These are phyloP conservation scores for Dasysyrphus albostriatus DNA, from an alignment of 2,888 invertebrate genomes.

Conservation along the genomic window DNA sequence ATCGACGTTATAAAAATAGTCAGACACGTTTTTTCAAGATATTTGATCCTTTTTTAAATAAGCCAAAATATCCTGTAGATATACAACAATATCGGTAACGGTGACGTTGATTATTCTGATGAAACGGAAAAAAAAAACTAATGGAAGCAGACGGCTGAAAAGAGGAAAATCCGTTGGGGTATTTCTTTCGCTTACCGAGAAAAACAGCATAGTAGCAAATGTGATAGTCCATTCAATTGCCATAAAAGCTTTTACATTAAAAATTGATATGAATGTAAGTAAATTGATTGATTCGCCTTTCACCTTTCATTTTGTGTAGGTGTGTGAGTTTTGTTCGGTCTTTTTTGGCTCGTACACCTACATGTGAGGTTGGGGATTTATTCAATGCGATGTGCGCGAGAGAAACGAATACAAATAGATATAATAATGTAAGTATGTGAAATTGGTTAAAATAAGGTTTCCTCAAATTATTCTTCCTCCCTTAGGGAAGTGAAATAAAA, in stretches of 20 bases:
- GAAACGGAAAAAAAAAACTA: slow-evolving; percentile 28
- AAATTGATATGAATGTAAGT: slow-evolving; percentile 80
- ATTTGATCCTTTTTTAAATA: not conserved
- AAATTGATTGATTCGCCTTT: slow-evolving; percentile 81
- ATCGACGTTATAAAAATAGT: slow-evolving; percentile 36
- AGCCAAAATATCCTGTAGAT: slow-evolving; percentile 11
- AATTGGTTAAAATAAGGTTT: slow-evolving; percentile 18
- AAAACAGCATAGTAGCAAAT: slow-evolving; percentile 59
- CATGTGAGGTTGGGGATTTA: not conserved
- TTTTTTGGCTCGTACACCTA: not conserved
- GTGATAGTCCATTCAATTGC: slow-evolving; percentile 74
- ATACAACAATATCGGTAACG: slow-evolving; percentile 1
- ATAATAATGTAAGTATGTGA: too few species aligned
- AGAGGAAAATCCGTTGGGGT: slow-evolving; percentile 52
- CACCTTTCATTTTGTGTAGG: slow-evolving; percentile 38
- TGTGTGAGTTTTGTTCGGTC: not conserved
- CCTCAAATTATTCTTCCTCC: slow-evolving; percentile 25
- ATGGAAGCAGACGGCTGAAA: slow-evolving; percentile 30
- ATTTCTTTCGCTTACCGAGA: not conserved
- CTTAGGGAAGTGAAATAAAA: not conserved
- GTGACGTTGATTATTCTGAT: slow-evolving; percentile 16
- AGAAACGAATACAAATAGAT: slow-evolving; percentile 12
- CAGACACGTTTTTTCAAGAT: slow-evolving; percentile 8
- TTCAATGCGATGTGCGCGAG: not conserved
- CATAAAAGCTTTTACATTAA: slow-evolving; percentile 79